Evolutionary conservation across 2,797 vertebrate species (phyloP).

Genomic region (Ctenopoma multispine): DNA sequence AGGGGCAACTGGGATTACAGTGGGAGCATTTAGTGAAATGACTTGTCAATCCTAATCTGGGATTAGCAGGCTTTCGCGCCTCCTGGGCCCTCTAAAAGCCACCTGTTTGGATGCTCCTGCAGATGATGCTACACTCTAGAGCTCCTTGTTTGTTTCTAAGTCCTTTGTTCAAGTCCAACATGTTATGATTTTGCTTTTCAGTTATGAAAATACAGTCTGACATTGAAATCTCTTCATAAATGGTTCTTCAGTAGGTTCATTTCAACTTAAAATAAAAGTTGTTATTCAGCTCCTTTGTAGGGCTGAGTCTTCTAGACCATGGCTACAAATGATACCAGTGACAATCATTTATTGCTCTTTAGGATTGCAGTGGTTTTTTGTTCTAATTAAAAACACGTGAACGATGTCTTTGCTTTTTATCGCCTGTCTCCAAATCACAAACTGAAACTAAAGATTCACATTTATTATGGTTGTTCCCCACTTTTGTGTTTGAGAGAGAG

Average conservation of each 20-base stretch:
- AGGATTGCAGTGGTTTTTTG: constrained; percentile 2
- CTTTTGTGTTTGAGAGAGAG: not conserved
- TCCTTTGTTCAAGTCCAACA: constrained; percentile 46
- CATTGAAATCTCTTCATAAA: not conserved
- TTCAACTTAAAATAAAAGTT: not conserved
- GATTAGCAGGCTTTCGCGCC: constrained; percentile 71
- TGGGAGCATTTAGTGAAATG: constrained; percentile 66
- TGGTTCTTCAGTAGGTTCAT: not conserved
- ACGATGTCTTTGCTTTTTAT: not conserved
- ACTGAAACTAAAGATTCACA: not conserved
- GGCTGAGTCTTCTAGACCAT: not conserved
- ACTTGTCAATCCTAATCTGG: constrained; percentile 80
- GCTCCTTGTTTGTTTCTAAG: constrained; percentile 42
- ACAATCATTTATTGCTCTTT: not conserved
- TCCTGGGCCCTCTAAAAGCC: constrained; percentile 75
- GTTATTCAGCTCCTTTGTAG: not conserved
- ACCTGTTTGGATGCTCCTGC: constrained; percentile 73
- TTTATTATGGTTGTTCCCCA: constrained; percentile 4
- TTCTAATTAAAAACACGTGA: not conserved
- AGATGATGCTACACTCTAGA: constrained; percentile 54
- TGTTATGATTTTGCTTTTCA: constrained; percentile 19
- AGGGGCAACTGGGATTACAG: constrained; percentile 75
- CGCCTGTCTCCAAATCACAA: not conserved
- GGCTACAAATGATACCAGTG: too few species aligned
- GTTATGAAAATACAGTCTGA: not conserved